Percentiles rank a stretch among this genome's conserved stretches.
These are phyloP conservation scores for Thumatha senex DNA, from an alignment of 2,888 invertebrate species.

Conservation along the genomic window DNA sequence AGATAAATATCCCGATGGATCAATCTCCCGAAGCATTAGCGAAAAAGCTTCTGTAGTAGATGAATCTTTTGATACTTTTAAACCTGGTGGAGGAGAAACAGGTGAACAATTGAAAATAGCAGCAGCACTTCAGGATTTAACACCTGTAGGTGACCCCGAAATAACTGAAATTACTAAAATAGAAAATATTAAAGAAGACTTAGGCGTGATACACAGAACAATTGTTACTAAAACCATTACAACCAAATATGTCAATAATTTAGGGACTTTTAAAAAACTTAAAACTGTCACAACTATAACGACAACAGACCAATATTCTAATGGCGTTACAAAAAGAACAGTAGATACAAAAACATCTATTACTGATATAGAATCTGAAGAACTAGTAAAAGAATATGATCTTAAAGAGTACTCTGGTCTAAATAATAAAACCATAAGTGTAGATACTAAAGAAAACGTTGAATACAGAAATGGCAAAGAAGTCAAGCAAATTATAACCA, in stretches of 20 bases:
- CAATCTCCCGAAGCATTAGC: constrained; percentile 58
- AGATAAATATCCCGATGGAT: constrained; percentile 71
- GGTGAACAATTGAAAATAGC: constrained; percentile 29
- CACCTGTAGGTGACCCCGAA: constrained; percentile 38
- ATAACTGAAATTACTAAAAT: constrained; percentile 32
- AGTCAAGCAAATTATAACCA: constrained; percentile 64
- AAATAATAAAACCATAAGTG: constrained; percentile 57
- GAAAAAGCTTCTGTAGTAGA: constrained; percentile 65
- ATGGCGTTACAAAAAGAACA: constrained; percentile 58
- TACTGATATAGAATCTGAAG: constrained; percentile 54
- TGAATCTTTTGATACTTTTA: constrained; percentile 36
- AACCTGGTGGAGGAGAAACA: constrained; percentile 12
- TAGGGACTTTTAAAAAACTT: constrained; percentile 44
- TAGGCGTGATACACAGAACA: constrained; percentile 35
- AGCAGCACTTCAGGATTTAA: constrained; percentile 30
- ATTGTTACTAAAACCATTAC: constrained; percentile 41
- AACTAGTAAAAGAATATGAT: constrained; percentile 35
- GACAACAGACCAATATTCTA: constrained; percentile 59
- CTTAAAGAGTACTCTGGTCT: constrained; percentile 48
- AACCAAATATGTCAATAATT: constrained; percentile 43
- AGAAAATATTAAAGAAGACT: constrained; percentile 42
- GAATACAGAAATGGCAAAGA: constrained; percentile 53
- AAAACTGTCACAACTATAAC: constrained; percentile 55
- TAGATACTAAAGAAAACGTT: constrained; percentile 57
- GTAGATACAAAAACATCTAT: constrained; percentile 64